Conservation (phyloP, 2,888 invertebrate species). For the Cryptosula pallasiana region DNA sequence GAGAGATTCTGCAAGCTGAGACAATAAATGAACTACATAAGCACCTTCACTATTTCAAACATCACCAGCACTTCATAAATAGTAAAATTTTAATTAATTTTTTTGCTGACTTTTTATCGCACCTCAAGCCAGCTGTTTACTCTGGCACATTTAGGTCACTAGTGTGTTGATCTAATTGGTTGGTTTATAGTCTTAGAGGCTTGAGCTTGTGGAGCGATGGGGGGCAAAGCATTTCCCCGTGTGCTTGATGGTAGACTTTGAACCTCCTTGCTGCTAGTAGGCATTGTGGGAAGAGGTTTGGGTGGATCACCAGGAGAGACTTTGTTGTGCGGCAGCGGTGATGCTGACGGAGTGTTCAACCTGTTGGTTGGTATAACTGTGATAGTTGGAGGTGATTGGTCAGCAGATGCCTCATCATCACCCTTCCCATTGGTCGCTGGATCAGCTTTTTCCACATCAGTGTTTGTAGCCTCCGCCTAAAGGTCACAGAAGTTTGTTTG, state of each 20-base stretch:
- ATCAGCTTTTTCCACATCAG: background rate
- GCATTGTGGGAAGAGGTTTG: background rate
- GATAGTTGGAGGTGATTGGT: background rate
- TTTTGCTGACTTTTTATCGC: no score
- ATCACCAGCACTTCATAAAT: no score
- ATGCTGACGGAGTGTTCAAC: no score
- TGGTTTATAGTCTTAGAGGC: background rate
- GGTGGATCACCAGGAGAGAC: background rate
- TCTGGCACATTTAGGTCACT: background rate
- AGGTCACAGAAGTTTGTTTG: background rate
- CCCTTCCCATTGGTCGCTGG: background rate
- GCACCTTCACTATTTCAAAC: no score
- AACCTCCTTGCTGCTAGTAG: background rate
- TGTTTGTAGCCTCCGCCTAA: background rate
- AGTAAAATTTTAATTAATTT: no score
- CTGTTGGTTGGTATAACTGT: no score
- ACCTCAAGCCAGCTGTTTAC: no score
- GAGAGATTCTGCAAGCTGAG: no score
- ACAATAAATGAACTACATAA: no score
- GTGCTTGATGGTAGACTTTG: background rate
- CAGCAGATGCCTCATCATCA: background rate
- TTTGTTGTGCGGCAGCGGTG: background rate
- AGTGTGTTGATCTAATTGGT: constrained; percentile 16
- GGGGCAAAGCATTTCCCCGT: background rate
- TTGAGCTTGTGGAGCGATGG: background rate